Percentiles rank a stretch among this genome's conserved stretches.
Conservation (phyloP, 2,113 vertebrate species). For the Cephalopholis sonnerati region DNA sequence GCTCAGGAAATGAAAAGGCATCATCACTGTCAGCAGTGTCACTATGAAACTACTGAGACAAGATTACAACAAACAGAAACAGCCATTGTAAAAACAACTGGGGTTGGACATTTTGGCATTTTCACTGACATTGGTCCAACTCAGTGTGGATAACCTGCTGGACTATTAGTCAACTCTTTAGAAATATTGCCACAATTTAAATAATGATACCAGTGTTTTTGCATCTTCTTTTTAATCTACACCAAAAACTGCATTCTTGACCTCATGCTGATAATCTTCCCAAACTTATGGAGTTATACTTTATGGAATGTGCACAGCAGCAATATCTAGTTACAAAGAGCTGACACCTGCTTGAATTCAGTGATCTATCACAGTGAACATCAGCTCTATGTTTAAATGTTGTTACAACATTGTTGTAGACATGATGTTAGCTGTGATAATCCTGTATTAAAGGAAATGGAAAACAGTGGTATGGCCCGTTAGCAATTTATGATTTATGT, state of each 20-base stretch:
- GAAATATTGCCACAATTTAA: background rate
- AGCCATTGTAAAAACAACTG: background rate
- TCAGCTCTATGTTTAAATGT: background rate
- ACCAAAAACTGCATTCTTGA: background rate
- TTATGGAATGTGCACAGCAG: background rate
- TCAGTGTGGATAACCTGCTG: background rate
- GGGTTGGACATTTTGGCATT: constrained; percentile 1
- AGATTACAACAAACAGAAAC: background rate
- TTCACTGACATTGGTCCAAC: background rate
- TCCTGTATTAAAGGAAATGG: background rate
- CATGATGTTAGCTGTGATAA: too few species aligned
- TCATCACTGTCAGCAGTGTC: constrained; percentile 6
- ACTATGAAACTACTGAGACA: background rate
- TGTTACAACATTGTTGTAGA: background rate
- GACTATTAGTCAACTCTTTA: background rate
- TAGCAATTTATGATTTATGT: background rate
- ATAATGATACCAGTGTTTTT: constrained; percentile 1
- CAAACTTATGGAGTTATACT: background rate
- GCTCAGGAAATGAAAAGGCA: constrained; percentile 14
- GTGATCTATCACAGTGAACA: background rate
- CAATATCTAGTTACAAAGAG: background rate
- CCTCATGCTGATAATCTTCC: background rate
- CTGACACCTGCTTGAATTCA: background rate
- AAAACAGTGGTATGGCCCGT: background rate
- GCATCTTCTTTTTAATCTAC: background rate